Evolutionary conservation across 2,888 invertebrate genomes (phyloP).

Genomic region (Drosophila planitibia): DNA sequence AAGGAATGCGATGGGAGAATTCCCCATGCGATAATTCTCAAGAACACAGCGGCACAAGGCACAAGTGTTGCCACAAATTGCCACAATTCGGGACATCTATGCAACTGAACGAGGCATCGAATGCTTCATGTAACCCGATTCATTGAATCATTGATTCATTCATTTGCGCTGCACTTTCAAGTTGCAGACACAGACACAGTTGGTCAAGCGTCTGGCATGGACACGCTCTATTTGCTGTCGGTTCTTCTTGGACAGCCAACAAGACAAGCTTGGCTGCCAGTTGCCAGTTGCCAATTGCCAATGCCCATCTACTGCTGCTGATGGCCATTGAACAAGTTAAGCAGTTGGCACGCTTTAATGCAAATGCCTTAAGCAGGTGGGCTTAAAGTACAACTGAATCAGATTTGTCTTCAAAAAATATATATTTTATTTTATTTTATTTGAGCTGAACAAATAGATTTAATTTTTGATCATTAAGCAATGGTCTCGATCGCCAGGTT

Average conservation of each 20-base stretch:
- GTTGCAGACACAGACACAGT: conserved; percentile 63
- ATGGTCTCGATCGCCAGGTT: background rate
- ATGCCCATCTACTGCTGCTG: conserved; percentile 9
- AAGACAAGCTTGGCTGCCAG: conserved; percentile 20
- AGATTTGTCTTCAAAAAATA: background rate
- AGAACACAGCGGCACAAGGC: conserved; percentile 12
- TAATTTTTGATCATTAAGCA: background rate
- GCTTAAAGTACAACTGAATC: background rate
- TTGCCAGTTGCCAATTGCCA: conserved; percentile 20
- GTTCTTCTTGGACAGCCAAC: conserved; percentile 53
- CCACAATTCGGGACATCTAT: conserved; percentile 18
- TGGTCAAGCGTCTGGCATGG: conserved; percentile 68
- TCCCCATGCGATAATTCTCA: conserved; percentile 35
- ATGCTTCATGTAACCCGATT: conserved; percentile 10
- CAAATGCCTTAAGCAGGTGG: conserved; percentile 1
- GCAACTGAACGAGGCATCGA: conserved; percentile 1
- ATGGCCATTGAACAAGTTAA: conserved; percentile 47
- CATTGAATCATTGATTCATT: conserved; percentile 19
- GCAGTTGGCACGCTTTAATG: conserved; percentile 15
- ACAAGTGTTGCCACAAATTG: background rate
- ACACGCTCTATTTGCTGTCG: conserved; percentile 69
- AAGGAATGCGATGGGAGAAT: conserved; percentile 45
- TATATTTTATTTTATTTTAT: too few relatives aligned
- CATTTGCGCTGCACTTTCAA: conserved; percentile 60
- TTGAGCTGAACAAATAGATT: too few relatives aligned